These are phyloP conservation scores for Harmothoe impar DNA, from an alignment of 2,888 invertebrate species.

Conservation along the genomic window DNA sequence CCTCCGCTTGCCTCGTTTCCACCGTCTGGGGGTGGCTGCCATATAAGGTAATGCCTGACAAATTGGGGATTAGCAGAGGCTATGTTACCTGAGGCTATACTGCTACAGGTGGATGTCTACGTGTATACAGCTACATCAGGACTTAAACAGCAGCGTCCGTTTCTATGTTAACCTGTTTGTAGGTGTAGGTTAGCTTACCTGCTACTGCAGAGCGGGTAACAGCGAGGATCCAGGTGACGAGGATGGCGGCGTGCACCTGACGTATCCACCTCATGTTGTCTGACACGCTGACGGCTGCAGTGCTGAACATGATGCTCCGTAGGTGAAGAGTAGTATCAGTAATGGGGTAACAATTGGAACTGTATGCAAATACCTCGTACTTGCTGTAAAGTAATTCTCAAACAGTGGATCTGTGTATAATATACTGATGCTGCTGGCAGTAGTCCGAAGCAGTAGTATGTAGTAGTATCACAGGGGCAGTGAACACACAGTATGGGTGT, in stretches of 20 bases:
- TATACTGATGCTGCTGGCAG: not conserved
- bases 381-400: too few relatives aligned
- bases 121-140: not conserved
- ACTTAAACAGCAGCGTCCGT: not conserved
- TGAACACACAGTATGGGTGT: not conserved
- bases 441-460: not conserved
- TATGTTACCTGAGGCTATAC: not conserved
- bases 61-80: not conserved
- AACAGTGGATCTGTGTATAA: too few relatives aligned
- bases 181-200: not conserved
- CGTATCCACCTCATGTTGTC: conserved; percentile 10
- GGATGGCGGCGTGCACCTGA: not conserved
- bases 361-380: not conserved
- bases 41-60: conserved; percentile 11
- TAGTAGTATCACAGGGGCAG: not conserved
- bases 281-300: not conserved
- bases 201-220: not conserved
- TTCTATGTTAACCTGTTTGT: too few relatives aligned
- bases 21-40: conserved; percentile 14
- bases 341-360: not conserved
- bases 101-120: not conserved
- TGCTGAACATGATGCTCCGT: not conserved
- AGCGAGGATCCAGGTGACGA: not conserved
- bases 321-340: not conserved
- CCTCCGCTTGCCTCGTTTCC: not conserved